Evolutionary conservation across 2,888 invertebrate genomes (phyloP).

Genomic region (Netelia virgata): DNA sequence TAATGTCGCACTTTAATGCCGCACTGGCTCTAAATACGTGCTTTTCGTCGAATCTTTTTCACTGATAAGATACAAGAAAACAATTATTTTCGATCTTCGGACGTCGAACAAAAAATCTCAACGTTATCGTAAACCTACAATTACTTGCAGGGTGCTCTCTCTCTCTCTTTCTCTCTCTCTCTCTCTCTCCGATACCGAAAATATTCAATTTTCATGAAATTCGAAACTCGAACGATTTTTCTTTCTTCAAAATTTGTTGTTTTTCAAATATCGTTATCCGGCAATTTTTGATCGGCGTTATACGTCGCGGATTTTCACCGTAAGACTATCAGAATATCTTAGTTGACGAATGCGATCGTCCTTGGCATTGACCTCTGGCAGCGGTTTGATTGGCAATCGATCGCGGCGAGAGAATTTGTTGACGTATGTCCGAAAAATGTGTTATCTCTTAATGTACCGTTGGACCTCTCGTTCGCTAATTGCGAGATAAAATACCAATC

Average conservation of each 20-base stretch:
- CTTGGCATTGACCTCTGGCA: constrained; percentile 24
- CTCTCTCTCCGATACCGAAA: constrained; percentile 45
- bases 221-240: constrained; percentile 20
- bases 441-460: neutral
- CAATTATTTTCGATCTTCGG: neutral
- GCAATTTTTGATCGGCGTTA: constrained; percentile 30
- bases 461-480: neutral
- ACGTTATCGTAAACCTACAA: constrained; percentile 18
- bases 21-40: constrained; percentile 9
- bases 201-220: constrained; percentile 34
- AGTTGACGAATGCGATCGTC: neutral
- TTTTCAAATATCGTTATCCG: neutral
- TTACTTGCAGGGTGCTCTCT: constrained; percentile 41
- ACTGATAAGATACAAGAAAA: neutral
- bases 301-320: too few relatives aligned
- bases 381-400: constrained; percentile 26
- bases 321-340: neutral
- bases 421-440: constrained; percentile 2
- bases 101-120: constrained; percentile 6
- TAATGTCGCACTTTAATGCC: too few relatives aligned
- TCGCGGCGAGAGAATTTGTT: constrained; percentile 12
- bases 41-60: constrained; percentile 14
- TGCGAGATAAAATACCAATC: constrained; percentile 23
- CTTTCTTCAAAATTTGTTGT: constrained; percentile 14
- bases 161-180: neutral